phyloP scores from a whole-genome alignment of 2,113 vertebrate genomes.

The Campylomormyrus numenius region DNA sequence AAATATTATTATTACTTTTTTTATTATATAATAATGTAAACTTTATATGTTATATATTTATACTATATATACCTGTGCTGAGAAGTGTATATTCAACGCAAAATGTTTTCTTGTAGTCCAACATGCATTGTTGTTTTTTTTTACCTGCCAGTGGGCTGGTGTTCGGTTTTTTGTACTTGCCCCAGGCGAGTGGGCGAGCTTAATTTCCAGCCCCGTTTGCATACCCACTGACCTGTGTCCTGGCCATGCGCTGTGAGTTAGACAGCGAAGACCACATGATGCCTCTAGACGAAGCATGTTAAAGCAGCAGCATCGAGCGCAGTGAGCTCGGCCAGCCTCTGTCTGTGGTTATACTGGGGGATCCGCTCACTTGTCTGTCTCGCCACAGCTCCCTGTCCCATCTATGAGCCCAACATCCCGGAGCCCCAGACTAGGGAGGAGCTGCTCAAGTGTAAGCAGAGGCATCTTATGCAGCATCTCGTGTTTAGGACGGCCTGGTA shows the following conservation, averaged over 20 bases:
- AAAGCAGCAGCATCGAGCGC: background rate
- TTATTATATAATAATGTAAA: background rate
- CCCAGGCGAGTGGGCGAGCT: no score
- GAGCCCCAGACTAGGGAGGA: conserved; percentile 60
- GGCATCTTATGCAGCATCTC: background rate
- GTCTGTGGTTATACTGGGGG: background rate
- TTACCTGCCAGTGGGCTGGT: background rate
- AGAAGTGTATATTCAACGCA: background rate
- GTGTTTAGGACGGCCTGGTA: background rate
- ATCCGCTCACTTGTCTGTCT: background rate
- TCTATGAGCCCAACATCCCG: conserved; percentile 56
- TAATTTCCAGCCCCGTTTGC: background rate
- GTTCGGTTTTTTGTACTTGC: background rate
- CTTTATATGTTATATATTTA: no score
- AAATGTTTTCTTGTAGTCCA: background rate
- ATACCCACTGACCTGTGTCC: background rate
- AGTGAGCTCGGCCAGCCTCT: background rate
- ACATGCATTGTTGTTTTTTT: background rate
- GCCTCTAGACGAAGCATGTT: background rate
- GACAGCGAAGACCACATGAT: background rate
- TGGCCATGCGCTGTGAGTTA: background rate
- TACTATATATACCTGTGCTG: background rate
- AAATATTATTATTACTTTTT: background rate
- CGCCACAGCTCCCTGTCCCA: conserved; percentile 43
- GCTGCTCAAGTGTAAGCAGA: conserved; percentile 53